Percentiles rank a stretch among this genome's conserved stretches.
Conservation (phyloP, 2,113 vertebrate species). For the Danionella cerebrum region DNA sequence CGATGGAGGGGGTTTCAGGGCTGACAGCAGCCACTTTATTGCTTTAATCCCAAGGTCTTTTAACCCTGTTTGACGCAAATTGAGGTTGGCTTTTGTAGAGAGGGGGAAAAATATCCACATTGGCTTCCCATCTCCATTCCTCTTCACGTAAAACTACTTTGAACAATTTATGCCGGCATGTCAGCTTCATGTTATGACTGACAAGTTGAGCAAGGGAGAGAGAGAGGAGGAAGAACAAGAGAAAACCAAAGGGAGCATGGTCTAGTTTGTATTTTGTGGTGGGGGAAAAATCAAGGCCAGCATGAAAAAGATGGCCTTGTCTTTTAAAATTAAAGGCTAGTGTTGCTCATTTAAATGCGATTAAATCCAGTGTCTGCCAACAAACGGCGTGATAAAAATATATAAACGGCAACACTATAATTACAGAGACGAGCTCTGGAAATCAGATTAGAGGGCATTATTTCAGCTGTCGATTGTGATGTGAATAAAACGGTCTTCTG, state of each 20-base stretch:
- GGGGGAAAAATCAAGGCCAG: conserved; percentile 15
- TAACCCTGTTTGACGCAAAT: conserved; percentile 98
- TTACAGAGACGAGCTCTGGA: conserved; percentile 47
- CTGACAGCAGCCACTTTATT: conserved; percentile 97
- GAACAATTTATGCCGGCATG: conserved; percentile 77
- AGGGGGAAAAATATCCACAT: conserved; percentile 59
- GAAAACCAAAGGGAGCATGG: background rate
- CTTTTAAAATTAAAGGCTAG: conserved; percentile 24
- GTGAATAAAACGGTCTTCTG: conserved; percentile 54
- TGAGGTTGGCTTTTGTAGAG: conserved; percentile 87
- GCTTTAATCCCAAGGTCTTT: conserved; percentile 96
- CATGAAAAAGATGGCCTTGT: conserved; percentile 50
- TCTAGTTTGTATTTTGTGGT: background rate
- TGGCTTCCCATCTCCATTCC: conserved; percentile 69
- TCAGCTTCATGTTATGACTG: conserved; percentile 77
- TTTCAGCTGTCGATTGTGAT: conserved; percentile 56
- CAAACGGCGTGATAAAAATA: conserved; percentile 44
- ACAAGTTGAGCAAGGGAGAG: conserved; percentile 59
- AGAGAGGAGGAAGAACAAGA: background rate
- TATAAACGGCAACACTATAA: conserved; percentile 51
- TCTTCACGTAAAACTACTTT: conserved; percentile 77
- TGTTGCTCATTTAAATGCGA: conserved; percentile 30
- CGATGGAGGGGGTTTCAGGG: conserved; percentile 81
- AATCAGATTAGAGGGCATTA: conserved; percentile 56
- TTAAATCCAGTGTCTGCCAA: conserved; percentile 37